Evolutionary conservation across 2,888 invertebrate species (phyloP), one percentile per base, ranked within the genome.

Genomic region (Euspilapteryx auroguttella): DNA sequence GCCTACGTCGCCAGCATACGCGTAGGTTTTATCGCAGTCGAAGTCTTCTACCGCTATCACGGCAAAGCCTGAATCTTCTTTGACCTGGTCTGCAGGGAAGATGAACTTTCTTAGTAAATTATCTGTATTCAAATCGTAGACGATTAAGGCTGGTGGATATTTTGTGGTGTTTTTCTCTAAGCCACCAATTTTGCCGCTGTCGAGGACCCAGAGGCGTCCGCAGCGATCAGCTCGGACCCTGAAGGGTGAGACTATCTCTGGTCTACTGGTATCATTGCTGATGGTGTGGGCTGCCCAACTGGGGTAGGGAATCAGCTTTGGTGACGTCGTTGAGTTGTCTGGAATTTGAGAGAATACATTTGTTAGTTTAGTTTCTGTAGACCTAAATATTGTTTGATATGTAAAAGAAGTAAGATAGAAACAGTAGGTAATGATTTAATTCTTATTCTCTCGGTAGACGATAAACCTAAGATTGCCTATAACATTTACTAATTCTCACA

Each of bases 11-110:
- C 80, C 86, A 1, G 85, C 65, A 43, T 90, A 90, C 0, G 83
- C 89, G 40, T 76, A 89, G 0, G 84, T 81, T 34, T 87, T 81
- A 1, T 82, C 80, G 39, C 90, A 90, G 36, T 85, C 79, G 1
- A 71, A 64, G 40, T 89, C 88, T 52, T 90, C 90, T 0, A 89
- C 80, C 0, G 84, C 88, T 25, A 91, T 82, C 44, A 87, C 89
- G 1, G 87, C 87, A 41, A 89, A 86, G 14, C 69, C 68, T 1
- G 87, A 87, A 5, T 83, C 81, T 33, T 82, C 56, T 38, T 83
- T 86, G 4, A 79, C 68, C 45, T 87, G 86, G 2, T 77, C 77
- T 1, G 52, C 57, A 0, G 89, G 87, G 22, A 89, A 76, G 4
- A 62, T 51, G 44, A 82, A 86, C 22, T 82, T 80, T 28, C 86